A percentile compares a stretch with the other conserved stretches of the same genome.
Evolutionary conservation across 2,888 invertebrate species (phyloP).

Genomic region (Erannis defoliaria): DNA sequence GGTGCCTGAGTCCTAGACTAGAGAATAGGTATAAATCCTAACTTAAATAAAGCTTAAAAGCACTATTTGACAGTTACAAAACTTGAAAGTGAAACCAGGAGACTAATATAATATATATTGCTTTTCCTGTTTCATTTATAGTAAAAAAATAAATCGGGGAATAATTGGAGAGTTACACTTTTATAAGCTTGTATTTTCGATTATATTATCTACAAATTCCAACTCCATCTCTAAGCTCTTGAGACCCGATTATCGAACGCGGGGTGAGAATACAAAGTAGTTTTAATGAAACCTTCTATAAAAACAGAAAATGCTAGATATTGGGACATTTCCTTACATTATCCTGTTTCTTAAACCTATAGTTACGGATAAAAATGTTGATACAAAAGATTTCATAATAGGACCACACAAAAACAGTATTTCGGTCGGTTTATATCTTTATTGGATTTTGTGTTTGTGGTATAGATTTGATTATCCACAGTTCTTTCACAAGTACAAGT

Average conservation of each 20-base stretch:
- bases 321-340: not conserved
- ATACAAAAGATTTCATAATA: slow-evolving; percentile 8
- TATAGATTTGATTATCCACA: no score
- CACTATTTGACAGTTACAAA: no score
- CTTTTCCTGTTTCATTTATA: no score
- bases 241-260: not conserved
- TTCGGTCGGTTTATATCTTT: not conserved
- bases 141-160: not conserved
- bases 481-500: no score
- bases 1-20: no score
- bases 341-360: not conserved
- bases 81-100: no score
- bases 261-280: slow-evolving; percentile 4
- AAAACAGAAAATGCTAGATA: not conserved
- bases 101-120: no score
- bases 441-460: not conserved
- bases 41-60: no score
- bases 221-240: not conserved
- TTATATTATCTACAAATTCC: not conserved
- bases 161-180: not conserved
- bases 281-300: slow-evolving; percentile 1
- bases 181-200: not conserved
- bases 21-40: no score
- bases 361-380: not conserved
- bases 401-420: not conserved